These are phyloP conservation scores for Pteropus rufus DNA, from an alignment of 2,797 vertebrate species.

Conservation along the genomic window DNA sequence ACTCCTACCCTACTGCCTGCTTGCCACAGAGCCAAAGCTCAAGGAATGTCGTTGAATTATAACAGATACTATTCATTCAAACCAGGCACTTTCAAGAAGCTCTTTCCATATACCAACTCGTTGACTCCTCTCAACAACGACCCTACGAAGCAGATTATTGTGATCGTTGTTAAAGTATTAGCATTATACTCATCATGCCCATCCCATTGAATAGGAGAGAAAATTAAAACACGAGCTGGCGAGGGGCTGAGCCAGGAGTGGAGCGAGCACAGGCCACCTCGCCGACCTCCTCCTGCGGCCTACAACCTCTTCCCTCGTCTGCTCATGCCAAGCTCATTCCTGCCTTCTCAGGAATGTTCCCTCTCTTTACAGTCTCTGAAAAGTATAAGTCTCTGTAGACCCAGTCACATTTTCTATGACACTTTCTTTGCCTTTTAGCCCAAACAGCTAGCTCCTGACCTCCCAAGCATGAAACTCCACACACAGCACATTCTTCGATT, in stretches of 20 bases:
- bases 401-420: constrained; percentile 40
- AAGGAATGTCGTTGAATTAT: neutral
- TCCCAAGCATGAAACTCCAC: neutral
- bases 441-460: neutral
- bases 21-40: rapidly evolving
- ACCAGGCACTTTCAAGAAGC: neutral
- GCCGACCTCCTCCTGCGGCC: neutral
- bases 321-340: neutral
- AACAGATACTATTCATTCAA: neutral
- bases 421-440: neutral
- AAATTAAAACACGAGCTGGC: neutral
- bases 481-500: neutral
- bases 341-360: constrained; percentile 24
- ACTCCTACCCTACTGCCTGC: rapidly evolving
- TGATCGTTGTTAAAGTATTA: neutral
- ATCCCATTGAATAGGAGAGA: neutral
- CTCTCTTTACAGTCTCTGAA: neutral
- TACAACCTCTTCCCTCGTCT: too few species aligned
- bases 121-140: neutral
- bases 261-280: neutral
- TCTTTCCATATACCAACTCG: neutral
- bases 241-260: neutral
- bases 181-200: neutral
- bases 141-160: neutral
- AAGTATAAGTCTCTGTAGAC: neutral